Percentiles rank a stretch among this genome's conserved stretches.
phyloP scores from a whole-genome alignment of 2,113 vertebrate species.

The Dryoscopus gambensis region DNA sequence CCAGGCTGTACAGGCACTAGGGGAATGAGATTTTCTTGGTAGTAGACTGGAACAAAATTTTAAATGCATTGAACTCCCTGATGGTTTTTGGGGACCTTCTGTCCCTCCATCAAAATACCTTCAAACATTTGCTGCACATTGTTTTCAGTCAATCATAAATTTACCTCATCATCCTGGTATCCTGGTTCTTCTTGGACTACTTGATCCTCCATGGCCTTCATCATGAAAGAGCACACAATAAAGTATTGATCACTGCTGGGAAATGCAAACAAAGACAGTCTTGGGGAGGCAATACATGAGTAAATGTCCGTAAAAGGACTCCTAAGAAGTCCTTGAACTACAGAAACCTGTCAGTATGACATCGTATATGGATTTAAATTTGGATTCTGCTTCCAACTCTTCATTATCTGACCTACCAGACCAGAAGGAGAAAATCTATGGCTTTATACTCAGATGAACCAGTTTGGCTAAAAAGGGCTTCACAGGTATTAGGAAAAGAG shows the following conservation, averaged over 20 bases:
- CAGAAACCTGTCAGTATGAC: neutral
- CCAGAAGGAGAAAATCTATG: neutral
- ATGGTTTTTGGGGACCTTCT: neutral
- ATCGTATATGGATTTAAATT: neutral
- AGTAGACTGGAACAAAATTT: neutral
- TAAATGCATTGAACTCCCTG: neutral
- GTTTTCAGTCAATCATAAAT: neutral
- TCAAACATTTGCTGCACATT: neutral
- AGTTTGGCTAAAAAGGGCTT: neutral
- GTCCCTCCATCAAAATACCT: neutral
- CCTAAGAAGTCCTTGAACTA: neutral
- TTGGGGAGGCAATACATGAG: neutral
- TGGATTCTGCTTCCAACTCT: neutral
- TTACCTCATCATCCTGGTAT: constrained; percentile 90
- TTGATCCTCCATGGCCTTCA: constrained; percentile 88
- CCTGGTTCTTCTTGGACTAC: constrained; percentile 83
- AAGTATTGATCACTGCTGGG: constrained; percentile 20
- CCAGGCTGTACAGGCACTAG: neutral
- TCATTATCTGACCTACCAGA: neutral
- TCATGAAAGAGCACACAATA: constrained; percentile 48
- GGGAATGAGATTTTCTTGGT: neutral
- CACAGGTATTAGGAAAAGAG: neutral
- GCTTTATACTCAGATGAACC: neutral
- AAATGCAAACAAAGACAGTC: constrained; percentile 27
- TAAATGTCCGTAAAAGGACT: neutral